These are phyloP conservation scores for Tupaia tana DNA, from an alignment of 2,113 vertebrate genomes.

Conservation along the genomic window DNA sequence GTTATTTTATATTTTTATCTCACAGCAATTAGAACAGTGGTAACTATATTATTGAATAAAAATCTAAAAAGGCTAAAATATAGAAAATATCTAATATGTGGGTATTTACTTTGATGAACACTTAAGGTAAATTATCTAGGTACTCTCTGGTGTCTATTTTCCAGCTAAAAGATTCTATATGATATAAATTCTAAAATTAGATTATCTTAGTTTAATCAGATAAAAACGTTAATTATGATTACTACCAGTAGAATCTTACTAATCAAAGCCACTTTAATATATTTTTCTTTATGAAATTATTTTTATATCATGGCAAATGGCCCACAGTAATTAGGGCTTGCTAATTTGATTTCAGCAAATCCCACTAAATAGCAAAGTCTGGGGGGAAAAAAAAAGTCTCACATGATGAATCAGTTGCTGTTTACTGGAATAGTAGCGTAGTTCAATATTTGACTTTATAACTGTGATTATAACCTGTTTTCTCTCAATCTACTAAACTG, in stretches of 20 bases:
- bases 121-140: constrained; percentile 31
- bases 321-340: constrained; percentile 37
- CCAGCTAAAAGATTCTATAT: constrained; percentile 9
- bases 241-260: constrained; percentile 37
- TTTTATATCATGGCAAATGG: constrained; percentile 53
- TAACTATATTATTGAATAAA: constrained; percentile 11
- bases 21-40: neutral
- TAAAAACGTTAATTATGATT: constrained; percentile 37
- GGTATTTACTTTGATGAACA: constrained; percentile 40
- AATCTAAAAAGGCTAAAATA: constrained; percentile 47
- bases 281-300: constrained; percentile 45
- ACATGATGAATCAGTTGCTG: constrained; percentile 46
- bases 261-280: constrained; percentile 33
- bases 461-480: constrained; percentile 37
- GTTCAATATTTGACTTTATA: constrained; percentile 15
- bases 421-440: constrained; percentile 17
- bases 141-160: constrained; percentile 18
- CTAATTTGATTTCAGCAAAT: constrained; percentile 51
- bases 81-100: constrained; percentile 40
- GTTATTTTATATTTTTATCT: constrained; percentile 56
- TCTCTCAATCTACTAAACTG: neutral
- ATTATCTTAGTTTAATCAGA: constrained; percentile 20
- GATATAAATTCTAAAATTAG: constrained; percentile 25
- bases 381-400: neutral
- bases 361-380: constrained; percentile 48